Evolutionary conservation across 2,888 invertebrate species (phyloP).

Genomic region (Erannis defoliaria): DNA sequence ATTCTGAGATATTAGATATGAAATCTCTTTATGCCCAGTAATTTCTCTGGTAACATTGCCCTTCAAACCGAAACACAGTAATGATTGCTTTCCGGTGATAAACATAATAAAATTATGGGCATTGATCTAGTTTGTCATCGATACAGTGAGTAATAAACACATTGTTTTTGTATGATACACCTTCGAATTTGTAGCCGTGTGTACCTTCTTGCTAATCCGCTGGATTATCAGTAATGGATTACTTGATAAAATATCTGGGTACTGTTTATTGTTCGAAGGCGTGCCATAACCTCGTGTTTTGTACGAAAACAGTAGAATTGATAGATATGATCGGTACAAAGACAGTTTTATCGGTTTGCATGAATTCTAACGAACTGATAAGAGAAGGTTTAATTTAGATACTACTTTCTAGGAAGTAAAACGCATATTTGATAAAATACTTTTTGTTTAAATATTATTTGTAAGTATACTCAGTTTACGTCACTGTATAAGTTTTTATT

Average conservation of each 20-base stretch:
- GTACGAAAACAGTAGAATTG: not conserved
- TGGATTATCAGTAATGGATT: not conserved
- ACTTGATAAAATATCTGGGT: not conserved
- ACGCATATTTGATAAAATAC: not conserved
- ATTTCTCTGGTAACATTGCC: no score
- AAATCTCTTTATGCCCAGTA: no score
- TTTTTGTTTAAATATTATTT: not conserved
- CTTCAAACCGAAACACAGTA: no score
- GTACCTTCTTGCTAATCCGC: not conserved
- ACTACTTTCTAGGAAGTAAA: slow-evolving; percentile 5
- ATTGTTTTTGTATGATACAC: not conserved
- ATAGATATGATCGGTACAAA: not conserved
- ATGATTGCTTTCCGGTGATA: no score
- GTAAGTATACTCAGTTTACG: not conserved
- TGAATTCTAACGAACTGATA: slow-evolving; percentile 7
- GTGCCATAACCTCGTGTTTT: not conserved
- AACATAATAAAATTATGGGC: not conserved
- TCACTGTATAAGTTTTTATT: no score
- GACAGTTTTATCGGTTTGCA: not conserved
- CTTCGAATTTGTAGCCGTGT: not conserved
- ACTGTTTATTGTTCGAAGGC: not conserved
- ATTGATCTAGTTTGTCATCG: not conserved
- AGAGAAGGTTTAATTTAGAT: not conserved
- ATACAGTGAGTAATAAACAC: not conserved
- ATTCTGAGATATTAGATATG: no score